These are phyloP conservation scores for Nothura maculosa DNA, from an alignment of 2,797 vertebrate species.

Conservation along the genomic window DNA sequence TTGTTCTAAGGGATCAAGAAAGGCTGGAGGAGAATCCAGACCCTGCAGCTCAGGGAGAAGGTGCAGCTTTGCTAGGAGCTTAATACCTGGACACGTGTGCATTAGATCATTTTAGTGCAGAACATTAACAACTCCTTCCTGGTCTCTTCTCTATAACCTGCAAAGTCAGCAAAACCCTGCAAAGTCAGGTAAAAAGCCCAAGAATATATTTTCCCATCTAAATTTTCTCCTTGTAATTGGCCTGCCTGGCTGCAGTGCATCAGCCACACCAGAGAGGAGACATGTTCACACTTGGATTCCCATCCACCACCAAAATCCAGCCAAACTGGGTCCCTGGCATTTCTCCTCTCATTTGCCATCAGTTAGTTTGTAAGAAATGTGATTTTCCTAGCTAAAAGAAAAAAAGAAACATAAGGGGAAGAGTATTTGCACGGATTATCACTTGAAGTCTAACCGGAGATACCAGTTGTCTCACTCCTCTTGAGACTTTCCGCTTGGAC, in stretches of 20 bases:
- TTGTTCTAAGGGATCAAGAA: slow-evolving; percentile 51
- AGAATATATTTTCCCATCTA: neutral
- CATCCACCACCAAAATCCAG: neutral
- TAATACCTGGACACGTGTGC: neutral
- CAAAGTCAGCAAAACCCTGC: neutral
- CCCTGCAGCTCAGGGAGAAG: slow-evolving; percentile 12
- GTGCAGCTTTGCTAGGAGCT: neutral
- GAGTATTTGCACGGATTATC: neutral
- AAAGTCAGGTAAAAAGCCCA: neutral
- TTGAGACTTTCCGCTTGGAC: fast-evolving
- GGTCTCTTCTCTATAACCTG: neutral
- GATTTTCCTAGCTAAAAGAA: slow-evolving; percentile 12
- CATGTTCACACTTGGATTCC: neutral
- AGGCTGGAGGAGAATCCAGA: slow-evolving; percentile 6
- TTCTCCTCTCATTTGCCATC: slow-evolving; percentile 17
- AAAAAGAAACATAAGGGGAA: fast-evolving
- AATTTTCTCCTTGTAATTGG: neutral
- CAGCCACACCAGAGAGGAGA: neutral
- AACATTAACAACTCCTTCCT: neutral
- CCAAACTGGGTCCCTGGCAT: neutral
- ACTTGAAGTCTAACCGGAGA: neutral
- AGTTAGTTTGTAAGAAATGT: neutral
- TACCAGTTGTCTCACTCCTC: neutral
- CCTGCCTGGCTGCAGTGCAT: neutral
- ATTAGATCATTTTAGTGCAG: neutral